Base-by-base conservation (phyloP, 1,140 invertebrate species). In the Drosophila truncata region DNA sequence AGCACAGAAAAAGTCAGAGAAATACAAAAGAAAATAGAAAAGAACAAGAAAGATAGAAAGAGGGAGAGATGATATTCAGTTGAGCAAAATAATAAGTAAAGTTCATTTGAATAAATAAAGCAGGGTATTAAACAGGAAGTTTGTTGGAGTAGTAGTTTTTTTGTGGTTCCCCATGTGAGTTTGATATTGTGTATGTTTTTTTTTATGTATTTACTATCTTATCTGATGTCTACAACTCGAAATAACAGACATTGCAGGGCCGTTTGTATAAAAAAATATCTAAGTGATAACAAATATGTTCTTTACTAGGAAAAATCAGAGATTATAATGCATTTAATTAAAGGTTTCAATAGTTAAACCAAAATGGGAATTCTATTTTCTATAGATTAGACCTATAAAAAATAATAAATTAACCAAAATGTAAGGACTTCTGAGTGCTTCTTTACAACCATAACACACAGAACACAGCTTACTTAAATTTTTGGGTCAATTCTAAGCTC, bases 131-230 rank as follows among this genome's bases (percentile, higher is more conserved):
- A 20, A 33, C 13, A 29, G 23, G 13, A 5, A 14, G 23, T 37
- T 62, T 61, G 39, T 44, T 18, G 13, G 14, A 42, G 25, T 31
- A 33, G 23, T 25, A 23, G 7, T 20, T 25, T 47, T 8, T 29
- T 16, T 47, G 7, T 47, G n/a, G 27, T 16, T 31, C 8, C n/a
- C 13, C 18, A 6, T 8, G 13, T 16, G 9, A 33, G 39, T 25
- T 42, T 18, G 23, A 46, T 54, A 35, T 33, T 23, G 35, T 23
- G 54, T n/a, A 23, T 39, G 13, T 25, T 35, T n/a, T 23, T 18
- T 13, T 50, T 33, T 42, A 58, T 41, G 42, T 33, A 42, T 20
- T 7, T 14, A 27, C 66, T 80, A 80, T 80, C 78, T 80, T 79
- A 80, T 80, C 78, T 63, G 23, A 46, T 61, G 35, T 31, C 3